Percentiles rank a stretch among this genome's conserved stretches.
Evolutionary conservation across 2,888 invertebrate genomes (phyloP).

Genomic region (Villa cingulata): DNA sequence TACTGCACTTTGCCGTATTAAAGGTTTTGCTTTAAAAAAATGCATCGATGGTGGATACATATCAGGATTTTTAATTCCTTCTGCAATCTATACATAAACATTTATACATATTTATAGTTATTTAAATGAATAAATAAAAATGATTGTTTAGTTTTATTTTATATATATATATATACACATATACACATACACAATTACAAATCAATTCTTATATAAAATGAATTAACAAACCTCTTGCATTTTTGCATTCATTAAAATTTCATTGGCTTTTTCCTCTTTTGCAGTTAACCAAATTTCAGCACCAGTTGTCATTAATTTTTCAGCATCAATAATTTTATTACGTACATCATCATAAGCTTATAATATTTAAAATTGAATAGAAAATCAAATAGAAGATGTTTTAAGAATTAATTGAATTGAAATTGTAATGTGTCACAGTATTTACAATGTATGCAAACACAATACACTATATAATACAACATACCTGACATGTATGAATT

Average conservation of each 20-base stretch:
- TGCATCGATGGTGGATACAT: constrained; percentile 43
- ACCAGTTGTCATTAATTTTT: constrained; percentile 27
- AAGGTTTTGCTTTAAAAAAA: constrained; percentile 40
- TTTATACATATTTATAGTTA: not conserved
- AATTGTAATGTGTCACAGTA: no score
- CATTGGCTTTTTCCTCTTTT: constrained; percentile 24
- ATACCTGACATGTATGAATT: no score
- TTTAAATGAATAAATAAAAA: not conserved
- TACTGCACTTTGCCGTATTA: constrained; percentile 42
- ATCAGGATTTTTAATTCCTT: constrained; percentile 26
- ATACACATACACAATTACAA: no score
- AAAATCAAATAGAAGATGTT: no score
- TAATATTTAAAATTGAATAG: no score
- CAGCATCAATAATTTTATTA: constrained; percentile 25
- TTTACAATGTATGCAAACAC: no score
- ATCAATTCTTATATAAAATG: no score
- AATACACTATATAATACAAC: no score
- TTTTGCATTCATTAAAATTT: constrained; percentile 28
- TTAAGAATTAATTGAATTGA: no score
- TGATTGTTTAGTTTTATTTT: not conserved
- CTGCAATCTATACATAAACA: constrained; percentile 4
- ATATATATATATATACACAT: not conserved
- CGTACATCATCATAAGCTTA: constrained; percentile 29
- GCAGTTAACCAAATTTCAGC: constrained; percentile 22
- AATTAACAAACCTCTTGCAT: constrained; percentile 23